Base-by-base conservation (phyloP, 2,797 vertebrate genomes). In the Pseudochromis fuscus region DNA sequence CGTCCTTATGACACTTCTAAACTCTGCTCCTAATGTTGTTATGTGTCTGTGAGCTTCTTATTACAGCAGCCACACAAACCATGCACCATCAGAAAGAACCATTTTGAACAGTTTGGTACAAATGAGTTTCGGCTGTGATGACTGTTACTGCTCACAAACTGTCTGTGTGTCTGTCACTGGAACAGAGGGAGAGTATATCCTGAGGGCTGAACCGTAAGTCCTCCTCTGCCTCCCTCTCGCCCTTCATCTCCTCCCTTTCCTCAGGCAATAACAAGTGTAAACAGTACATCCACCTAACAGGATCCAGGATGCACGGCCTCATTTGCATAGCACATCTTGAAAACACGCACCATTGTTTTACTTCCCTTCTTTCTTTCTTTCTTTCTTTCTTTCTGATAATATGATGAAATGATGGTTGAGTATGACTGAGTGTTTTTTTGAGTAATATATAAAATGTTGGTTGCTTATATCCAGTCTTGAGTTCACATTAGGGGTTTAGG, bases 251-350 rank as follows among this genome's bases (percentile, higher is more conserved):
- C 81, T 81, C 84, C 83, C 82, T 87, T 65, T 83, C 91, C 89
- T 81, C 83, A 28, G 91, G 91, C 91, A 75, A 71, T 83, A 86
- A 83, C 87, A 77, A 91, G 84, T 79, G 92, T 91, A 92, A 94
- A 94, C 92, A 94, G 67, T 75, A 59, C 82, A 76, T 91, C 87
- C 90, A 76, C 81, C 85, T 84, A 94, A 91, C 94, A 94, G 94
- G 94, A 95, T 95, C 87, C 89, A 94, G 93, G 94, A 95, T 94
- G 92, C 91, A 72, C 76, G 19, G 83, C 82, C 73, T 85, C 90
- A 92, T 94, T 94, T 93, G 91, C 91, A 94, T 94, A 70, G 40
- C 35, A 89, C 88, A 87, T 91, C 91, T 93, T 91, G 28, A 81
- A 88, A 85, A 75, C 79, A 82, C 2, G 15, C 79, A 77, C 69